Evolutionary conservation across 2,888 invertebrate species (phyloP), one percentile per base, ranked within the genome.

Genomic region (Orthosia gracilis): DNA sequence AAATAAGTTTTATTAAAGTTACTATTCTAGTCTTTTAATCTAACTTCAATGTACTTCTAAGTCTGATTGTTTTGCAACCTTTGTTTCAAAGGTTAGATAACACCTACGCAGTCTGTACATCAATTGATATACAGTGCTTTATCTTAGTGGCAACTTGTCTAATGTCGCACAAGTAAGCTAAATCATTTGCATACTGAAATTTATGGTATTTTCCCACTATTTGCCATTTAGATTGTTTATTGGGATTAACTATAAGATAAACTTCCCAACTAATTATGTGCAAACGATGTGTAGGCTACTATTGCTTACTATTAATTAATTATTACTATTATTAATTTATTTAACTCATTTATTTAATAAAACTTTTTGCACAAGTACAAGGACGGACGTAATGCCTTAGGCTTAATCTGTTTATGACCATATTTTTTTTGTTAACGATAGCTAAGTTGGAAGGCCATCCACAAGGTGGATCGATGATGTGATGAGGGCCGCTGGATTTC

Each of bases 11-110:
- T 4, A n/a, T 23, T 54, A 13, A 2, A 74, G 13, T 49, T 21
- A 23, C 15, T 69, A 61, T 57, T 63, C 49, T 52, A 50, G 54
- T 26, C 9, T n/a, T 45, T 17, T 26, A 65, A 61, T 66, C 47
- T 52, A 62, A 73, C 50, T 47, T 55, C 12, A 52, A 26, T 58
- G 18, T 61, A 18, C n/a, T 18, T 45, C n/a, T 18, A 59, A 62
- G 68, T 58, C 65, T 61, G 31, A 66, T 73, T 79, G 57, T 67
- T 66, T 67, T 55, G 62, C 47, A 72, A 67, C 77, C 82, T 76
- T 59, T 69, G 45, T 45, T 47, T 57, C 21, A 81, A 81, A 83
- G 81, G 79, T 81, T 65, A 83, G 15, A 18, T 26, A 0, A 82
- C 73, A 55, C 81, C 83, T 68, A 81, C 83, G 55, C 61, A 15